Percentiles rank a stretch among this genome's conserved stretches.
Evolutionary conservation across 2,113 vertebrate genomes (phyloP).

Genomic region (Meleagris gallopavo): DNA sequence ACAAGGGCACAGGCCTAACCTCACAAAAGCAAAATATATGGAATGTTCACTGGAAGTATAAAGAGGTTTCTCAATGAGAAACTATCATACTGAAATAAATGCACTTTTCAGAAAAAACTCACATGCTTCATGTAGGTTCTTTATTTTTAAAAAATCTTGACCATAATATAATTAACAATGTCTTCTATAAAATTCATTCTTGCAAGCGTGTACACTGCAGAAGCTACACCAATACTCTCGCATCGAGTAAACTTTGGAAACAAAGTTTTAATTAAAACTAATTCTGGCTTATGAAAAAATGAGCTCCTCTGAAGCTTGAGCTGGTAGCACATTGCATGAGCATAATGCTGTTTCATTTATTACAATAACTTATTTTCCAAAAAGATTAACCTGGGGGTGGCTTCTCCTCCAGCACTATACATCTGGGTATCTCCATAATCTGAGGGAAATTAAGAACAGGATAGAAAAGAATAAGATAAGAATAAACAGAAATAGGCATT

Average conservation of each 20-base stretch:
- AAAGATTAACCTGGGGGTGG: not conserved
- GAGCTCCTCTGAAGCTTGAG: not conserved
- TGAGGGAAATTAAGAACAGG: not conserved
- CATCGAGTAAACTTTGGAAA: not conserved
- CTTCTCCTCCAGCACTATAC: not conserved
- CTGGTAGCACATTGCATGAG: not conserved
- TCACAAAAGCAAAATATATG: accelerated
- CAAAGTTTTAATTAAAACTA: not conserved
- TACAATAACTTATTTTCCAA: not conserved
- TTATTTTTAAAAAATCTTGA: slow-evolving; percentile 36
- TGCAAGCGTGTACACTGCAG: not conserved
- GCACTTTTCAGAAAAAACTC: not conserved
- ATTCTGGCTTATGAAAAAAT: not conserved
- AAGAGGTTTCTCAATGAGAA: not conserved
- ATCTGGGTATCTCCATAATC: not conserved
- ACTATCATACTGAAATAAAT: not conserved
- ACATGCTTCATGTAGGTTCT: not conserved
- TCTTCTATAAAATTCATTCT: not conserved
- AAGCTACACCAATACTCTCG: not conserved
- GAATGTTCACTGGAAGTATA: accelerated
- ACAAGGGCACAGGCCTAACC: no score
- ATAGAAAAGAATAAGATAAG: not conserved
- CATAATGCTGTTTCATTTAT: not conserved
- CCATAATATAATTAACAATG: not conserved
- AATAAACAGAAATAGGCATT: not conserved